Percentiles rank a stretch among this genome's conserved stretches.
Evolutionary conservation across 2,113 vertebrate genomes (phyloP).

Genomic region (Platysteira castanea): DNA sequence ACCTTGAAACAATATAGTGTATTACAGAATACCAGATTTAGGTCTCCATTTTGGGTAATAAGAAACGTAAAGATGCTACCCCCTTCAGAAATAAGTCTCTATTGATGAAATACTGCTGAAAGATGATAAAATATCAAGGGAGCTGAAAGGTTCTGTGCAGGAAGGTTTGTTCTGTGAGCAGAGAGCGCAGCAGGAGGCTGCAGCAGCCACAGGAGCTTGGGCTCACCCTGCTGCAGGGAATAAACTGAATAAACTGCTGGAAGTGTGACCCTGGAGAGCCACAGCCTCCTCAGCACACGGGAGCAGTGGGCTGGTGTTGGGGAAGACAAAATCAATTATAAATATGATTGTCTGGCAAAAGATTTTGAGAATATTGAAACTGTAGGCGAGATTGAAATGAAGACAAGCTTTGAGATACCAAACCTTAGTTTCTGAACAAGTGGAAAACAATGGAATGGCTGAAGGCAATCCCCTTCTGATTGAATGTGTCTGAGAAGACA

Average conservation of each 20-base stretch:
- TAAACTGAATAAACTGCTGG: background rate
- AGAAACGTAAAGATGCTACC: background rate
- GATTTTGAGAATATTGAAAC: too few relatives aligned
- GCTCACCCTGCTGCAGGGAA: background rate
- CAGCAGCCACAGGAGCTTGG: background rate
- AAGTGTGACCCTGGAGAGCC: background rate
- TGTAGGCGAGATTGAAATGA: too few relatives aligned
- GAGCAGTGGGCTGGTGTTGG: background rate
- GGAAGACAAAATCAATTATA: too few relatives aligned
- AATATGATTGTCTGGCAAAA: too few relatives aligned
- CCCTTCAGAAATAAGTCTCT: background rate
- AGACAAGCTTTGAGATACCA: too few relatives aligned
- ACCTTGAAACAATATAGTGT: background rate
- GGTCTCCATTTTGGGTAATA: background rate
- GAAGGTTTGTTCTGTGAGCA: background rate
- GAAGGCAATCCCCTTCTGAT: too few relatives aligned
- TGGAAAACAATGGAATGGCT: too few relatives aligned
- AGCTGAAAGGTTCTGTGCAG: background rate
- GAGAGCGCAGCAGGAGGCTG: background rate
- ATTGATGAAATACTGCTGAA: background rate
- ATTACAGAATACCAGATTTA: background rate
- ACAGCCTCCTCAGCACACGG: background rate
- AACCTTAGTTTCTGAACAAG: too few relatives aligned
- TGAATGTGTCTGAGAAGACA: too few relatives aligned
- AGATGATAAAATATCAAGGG: background rate